Evolutionary conservation across 2,797 vertebrate species (phyloP).

Genomic region (Perodicticus potto): DNA sequence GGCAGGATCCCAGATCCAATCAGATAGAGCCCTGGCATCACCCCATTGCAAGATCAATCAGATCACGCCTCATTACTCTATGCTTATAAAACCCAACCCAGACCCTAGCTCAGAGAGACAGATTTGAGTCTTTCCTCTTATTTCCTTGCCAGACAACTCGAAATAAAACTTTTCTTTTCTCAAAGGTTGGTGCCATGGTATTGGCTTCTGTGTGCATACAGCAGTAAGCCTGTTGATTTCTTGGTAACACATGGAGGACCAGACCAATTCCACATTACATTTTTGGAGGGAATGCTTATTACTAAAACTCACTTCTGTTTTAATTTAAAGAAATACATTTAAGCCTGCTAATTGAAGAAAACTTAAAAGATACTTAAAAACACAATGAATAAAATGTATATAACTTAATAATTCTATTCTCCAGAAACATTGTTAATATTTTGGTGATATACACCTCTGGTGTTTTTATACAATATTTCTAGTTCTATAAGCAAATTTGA

Average conservation of each 20-base stretch:
- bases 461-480: not conserved
- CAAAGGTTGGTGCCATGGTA: not conserved
- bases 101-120: not conserved
- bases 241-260: not conserved
- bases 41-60: not conserved
- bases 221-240: not conserved
- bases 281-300: not conserved
- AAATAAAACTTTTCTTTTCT: not conserved
- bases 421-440: not conserved
- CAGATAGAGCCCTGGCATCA: not conserved
- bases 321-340: not conserved
- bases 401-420: not conserved
- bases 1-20: not conserved
- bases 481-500: not conserved
- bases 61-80: not conserved
- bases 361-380: not conserved
- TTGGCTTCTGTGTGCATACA: not conserved
- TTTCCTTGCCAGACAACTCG: not conserved
- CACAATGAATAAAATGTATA: not conserved
- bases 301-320: not conserved
- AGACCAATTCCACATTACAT: not conserved
- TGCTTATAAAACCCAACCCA: not conserved
- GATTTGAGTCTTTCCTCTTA: not conserved
- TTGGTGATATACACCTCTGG: not conserved
- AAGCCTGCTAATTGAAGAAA: not conserved